Conservation (phyloP, 2,113 vertebrate species). For the Melospiza georgiana region DNA sequence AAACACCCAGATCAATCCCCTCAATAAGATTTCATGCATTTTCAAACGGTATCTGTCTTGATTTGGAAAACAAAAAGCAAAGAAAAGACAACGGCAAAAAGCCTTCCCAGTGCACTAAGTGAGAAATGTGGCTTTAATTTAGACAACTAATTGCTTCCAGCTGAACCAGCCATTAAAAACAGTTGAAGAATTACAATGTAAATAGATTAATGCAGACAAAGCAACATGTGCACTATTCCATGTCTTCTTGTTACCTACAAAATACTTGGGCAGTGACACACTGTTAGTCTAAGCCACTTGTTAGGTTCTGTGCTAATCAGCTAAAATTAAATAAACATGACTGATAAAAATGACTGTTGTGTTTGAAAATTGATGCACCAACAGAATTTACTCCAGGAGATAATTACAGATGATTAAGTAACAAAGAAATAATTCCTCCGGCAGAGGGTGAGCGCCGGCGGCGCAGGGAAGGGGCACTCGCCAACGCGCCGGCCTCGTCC, state of each 20-base stretch:
- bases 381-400: slow-evolving; percentile 54
- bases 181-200: slow-evolving; percentile 67
- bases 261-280: slow-evolving; percentile 63
- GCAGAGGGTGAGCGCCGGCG: not conserved
- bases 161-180: slow-evolving; percentile 63
- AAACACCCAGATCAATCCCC: not conserved
- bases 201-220: slow-evolving; percentile 72
- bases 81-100: not conserved
- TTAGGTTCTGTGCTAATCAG: slow-evolving; percentile 66
- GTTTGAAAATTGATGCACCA: slow-evolving; percentile 66
- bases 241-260: slow-evolving; percentile 58
- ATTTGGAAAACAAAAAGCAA: slow-evolving; percentile 23
- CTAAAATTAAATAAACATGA: slow-evolving; percentile 64
- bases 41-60: not conserved
- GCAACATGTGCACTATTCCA: slow-evolving; percentile 50
- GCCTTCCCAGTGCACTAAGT: not conserved
- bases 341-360: slow-evolving; percentile 62
- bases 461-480: not conserved
- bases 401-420: slow-evolving; percentile 53
- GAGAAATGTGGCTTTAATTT: slow-evolving; percentile 70
- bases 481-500: fast-evolving
- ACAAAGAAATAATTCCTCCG: slow-evolving; percentile 20
- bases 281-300: slow-evolving; percentile 66
- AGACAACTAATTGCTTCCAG: slow-evolving; percentile 65
- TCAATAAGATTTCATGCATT: not conserved